Conservation (phyloP, 2,888 invertebrate genomes). For the Fragum sueziense region DNA sequence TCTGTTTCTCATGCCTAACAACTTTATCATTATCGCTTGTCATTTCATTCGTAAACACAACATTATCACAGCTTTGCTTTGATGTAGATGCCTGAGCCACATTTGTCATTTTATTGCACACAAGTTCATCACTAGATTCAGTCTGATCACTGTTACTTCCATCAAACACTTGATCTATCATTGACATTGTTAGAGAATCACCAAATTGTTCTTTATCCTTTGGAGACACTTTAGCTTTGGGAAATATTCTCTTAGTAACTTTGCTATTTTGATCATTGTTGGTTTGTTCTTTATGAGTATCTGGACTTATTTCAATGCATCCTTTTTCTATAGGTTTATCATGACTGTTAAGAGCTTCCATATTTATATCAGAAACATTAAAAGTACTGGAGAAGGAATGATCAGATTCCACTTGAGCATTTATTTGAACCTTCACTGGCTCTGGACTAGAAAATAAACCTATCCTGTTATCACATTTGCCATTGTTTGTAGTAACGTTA, state of each 20-base stretch:
- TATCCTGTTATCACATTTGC: neutral
- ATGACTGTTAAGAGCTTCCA: neutral
- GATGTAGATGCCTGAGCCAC: neutral
- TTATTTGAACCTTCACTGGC: neutral
- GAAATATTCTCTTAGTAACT: no score
- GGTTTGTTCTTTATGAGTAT: no score
- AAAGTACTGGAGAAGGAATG: conserved; percentile 66
- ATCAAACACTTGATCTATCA: conserved; percentile 69
- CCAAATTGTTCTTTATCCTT: conserved; percentile 49
- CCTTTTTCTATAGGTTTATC: neutral
- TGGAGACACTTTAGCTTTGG: neutral
- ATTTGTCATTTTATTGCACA: conserved; percentile 4
- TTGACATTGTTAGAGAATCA: conserved; percentile 74
- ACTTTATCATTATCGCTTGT: neutral
- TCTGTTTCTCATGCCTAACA: neutral
- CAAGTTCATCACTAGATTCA: conserved; percentile 8
- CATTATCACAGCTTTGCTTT: conserved; percentile 45
- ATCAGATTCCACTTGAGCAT: conserved; percentile 56
- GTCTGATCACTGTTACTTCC: conserved; percentile 15
- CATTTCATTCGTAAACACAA: neutral
- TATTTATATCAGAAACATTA: conserved; percentile 16
- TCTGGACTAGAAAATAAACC: conserved; percentile 20
- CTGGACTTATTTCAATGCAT: neutral
- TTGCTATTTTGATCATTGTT: neutral
- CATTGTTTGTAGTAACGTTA: neutral